Percentiles rank a stretch among this genome's conserved stretches.
Conservation (phyloP, 2,113 vertebrate genomes). For the Halcyon senegalensis region DNA sequence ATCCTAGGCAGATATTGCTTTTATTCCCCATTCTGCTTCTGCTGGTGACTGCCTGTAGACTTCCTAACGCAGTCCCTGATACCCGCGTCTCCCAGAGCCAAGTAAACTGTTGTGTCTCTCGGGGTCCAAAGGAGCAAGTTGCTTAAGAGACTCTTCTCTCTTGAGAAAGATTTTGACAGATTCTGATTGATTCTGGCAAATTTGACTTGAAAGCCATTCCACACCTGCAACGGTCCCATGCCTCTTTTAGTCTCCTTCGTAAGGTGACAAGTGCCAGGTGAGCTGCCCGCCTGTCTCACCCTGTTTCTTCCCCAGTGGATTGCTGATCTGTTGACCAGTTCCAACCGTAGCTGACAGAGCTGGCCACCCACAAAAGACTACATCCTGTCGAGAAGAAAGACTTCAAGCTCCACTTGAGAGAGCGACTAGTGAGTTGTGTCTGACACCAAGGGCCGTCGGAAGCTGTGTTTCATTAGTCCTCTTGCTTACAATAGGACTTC, state of each 20-base stretch:
- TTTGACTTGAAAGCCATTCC: background rate
- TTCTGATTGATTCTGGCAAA: background rate
- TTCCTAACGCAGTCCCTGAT: background rate
- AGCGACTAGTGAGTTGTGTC: background rate
- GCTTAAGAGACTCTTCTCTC: background rate
- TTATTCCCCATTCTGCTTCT: background rate
- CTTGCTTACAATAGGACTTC: background rate
- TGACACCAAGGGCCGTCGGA: background rate
- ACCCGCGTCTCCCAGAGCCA: background rate
- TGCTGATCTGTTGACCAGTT: background rate
- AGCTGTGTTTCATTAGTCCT: background rate
- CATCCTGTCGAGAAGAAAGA: background rate
- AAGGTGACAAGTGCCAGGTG: background rate
- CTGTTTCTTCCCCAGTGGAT: background rate
- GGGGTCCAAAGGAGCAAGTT: background rate
- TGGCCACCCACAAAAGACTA: background rate
- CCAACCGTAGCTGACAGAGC: background rate
- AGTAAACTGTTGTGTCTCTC: background rate
- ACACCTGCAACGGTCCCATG: too few relatives aligned
- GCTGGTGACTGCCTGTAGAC: background rate
- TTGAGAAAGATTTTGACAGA: background rate
- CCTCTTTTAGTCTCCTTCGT: background rate
- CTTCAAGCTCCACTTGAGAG: background rate
- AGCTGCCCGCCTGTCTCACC: background rate
- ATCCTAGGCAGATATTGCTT: background rate